Evolutionary conservation across 2,797 vertebrate genomes (phyloP).

Genomic region (Holocentrus rufus): DNA sequence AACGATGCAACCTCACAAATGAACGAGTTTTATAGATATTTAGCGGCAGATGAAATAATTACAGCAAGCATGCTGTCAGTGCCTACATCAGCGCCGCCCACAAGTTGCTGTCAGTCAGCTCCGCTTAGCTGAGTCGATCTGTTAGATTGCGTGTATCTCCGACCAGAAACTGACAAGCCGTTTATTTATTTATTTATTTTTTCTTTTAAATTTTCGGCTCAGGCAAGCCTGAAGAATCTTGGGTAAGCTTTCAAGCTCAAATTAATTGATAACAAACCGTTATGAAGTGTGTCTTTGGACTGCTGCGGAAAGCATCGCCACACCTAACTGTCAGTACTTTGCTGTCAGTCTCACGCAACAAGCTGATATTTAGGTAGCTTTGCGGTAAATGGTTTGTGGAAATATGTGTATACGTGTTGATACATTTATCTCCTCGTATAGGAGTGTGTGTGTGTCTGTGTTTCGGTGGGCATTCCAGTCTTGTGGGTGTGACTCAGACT

Average conservation of each 20-base stretch:
- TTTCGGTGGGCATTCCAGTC: neutral
- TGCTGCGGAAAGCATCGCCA: too few relatives aligned
- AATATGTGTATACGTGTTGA: neutral
- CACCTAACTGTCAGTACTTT: neutral
- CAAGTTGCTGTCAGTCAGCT: neutral
- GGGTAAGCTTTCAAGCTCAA: neutral
- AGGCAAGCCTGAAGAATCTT: too few relatives aligned
- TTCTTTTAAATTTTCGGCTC: too few relatives aligned
- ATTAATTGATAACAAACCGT: fast-evolving
- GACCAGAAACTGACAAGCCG: neutral
- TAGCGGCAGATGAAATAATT: neutral
- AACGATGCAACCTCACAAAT: too few relatives aligned
- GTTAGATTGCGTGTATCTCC: conserved; percentile 29
- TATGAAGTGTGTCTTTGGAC: neutral
- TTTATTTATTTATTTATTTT: too few relatives aligned
- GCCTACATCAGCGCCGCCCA: conserved; percentile 17
- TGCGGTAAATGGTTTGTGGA: neutral
- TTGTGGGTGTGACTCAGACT: too few relatives aligned
- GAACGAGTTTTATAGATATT: neutral
- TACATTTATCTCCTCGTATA: neutral
- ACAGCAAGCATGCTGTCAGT: neutral
- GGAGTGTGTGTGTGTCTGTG: neutral
- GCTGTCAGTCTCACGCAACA: neutral
- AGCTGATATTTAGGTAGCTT: neutral
- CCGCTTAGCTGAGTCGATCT: conserved; percentile 53